phyloP scores from a whole-genome alignment of 64 coral and sea anemone genomes.

The Trachythela sp. region DNA sequence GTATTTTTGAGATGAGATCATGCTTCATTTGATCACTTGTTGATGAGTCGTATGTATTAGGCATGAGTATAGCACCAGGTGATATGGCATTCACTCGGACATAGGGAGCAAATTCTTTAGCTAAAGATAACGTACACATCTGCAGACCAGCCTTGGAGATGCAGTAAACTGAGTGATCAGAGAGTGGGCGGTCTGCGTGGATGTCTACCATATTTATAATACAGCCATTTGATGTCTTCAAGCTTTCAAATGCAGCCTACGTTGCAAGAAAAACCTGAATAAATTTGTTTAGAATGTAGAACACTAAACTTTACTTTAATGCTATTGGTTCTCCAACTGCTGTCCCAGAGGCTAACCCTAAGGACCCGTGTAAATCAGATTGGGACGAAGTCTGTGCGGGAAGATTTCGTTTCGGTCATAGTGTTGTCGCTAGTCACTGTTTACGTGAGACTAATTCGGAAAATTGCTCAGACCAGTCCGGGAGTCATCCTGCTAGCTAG shows the following conservation, averaged over 20 bases:
- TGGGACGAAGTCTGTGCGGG: too few relatives aligned
- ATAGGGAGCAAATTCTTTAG: constrained; percentile 61
- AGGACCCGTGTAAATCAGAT: too few relatives aligned
- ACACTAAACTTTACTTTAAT: too few relatives aligned
- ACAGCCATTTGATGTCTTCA: constrained; percentile 53
- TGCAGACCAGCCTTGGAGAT: constrained; percentile 71
- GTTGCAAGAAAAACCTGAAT: constrained; percentile 15
- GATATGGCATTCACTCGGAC: constrained; percentile 60
- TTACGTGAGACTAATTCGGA: too few relatives aligned
- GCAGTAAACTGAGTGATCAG: constrained; percentile 55
- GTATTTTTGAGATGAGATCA: constrained; percentile 34
- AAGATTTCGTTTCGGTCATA: too few relatives aligned
- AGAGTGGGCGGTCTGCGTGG: constrained; percentile 45
- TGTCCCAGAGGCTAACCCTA: too few relatives aligned
- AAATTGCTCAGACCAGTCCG: too few relatives aligned
- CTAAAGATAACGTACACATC: constrained; percentile 60
- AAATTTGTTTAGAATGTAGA: too few relatives aligned
- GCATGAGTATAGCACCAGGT: constrained; percentile 43
- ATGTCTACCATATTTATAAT: constrained; percentile 66
- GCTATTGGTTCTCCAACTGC: too few relatives aligned
- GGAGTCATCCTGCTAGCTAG: too few relatives aligned
- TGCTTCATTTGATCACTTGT: background rate
- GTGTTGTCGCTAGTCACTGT: too few relatives aligned
- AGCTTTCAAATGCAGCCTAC: constrained; percentile 59
- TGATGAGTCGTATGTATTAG: background rate